Evolutionary conservation across 1,140 invertebrate genomes (phyloP).

Genomic region (Zaprionus tsacasi): DNA sequence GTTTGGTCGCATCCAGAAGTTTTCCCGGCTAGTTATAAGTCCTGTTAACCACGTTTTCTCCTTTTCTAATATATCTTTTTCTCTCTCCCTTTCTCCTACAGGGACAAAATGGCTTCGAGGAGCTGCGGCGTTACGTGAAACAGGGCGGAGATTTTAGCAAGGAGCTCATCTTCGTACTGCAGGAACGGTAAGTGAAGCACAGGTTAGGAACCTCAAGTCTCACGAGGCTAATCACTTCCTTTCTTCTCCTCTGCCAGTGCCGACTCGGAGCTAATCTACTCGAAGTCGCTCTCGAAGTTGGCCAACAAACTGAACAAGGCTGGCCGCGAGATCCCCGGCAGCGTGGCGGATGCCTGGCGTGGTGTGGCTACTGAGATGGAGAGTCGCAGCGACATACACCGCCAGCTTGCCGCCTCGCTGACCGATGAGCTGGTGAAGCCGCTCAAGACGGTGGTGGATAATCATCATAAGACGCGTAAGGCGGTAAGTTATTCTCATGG

Average conservation of each 20-base stretch:
- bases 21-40: background rate
- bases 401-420: conserved; percentile 90
- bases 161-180: conserved; percentile 93
- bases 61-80: background rate
- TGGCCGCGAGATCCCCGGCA: conserved; percentile 91
- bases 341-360: conserved; percentile 94
- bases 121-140: conserved; percentile 95
- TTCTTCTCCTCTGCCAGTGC: conserved; percentile 86
- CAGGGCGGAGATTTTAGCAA: conserved; percentile 97
- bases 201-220: background rate
- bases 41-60: background rate
- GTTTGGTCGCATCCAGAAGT: conserved; percentile 40
- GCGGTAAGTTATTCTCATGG: conserved; percentile 84
- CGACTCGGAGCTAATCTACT: conserved; percentile 94
- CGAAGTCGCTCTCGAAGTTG: conserved; percentile 94
- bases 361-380: conserved; percentile 95
- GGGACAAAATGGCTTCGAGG: conserved; percentile 97
- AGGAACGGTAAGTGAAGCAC: conserved; percentile 93
- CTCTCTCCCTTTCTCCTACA: conserved; percentile 83
- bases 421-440: conserved; percentile 96
- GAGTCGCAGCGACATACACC: conserved; percentile 93
- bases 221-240: no score
- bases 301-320: conserved; percentile 93
- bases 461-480: conserved; percentile 91
- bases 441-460: conserved; percentile 89